Conservation (phyloP, 2,888 invertebrate genomes). For the Mamestra brassicae region DNA sequence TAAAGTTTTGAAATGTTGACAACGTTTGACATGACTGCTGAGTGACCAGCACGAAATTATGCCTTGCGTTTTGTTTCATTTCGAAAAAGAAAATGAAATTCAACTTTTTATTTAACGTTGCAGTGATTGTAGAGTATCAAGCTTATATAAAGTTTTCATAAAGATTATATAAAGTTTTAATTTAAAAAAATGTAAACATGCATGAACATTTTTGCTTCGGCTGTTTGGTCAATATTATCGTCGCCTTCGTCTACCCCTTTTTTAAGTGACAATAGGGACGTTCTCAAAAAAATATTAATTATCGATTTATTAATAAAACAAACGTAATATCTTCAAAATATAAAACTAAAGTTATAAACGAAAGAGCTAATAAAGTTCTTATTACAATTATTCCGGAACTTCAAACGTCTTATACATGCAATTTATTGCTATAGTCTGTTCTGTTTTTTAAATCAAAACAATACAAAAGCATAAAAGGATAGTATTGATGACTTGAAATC, state of each 20-base stretch:
- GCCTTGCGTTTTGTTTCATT: not conserved
- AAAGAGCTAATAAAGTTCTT: not conserved
- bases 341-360: not conserved
- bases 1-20: constrained; percentile 19
- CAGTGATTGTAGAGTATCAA: not conserved
- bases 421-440: not conserved
- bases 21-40: not conserved
- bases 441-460: not conserved
- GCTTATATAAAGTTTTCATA: too few relatives aligned
- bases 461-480: not conserved
- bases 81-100: not conserved
- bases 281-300: not conserved
- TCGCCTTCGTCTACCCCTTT: constrained; percentile 12
- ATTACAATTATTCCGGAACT: too few relatives aligned
- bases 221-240: constrained; percentile 27
- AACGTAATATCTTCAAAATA: too few relatives aligned
- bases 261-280: constrained; percentile 16
- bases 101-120: not conserved
- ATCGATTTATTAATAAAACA: constrained; percentile 7
- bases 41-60: constrained; percentile 14
- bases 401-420: not conserved
- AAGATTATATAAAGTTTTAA: not conserved
- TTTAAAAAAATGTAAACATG: not conserved
- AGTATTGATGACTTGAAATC: not conserved
- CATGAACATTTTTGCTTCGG: too few relatives aligned